These are phyloP conservation scores for Synanthedon vespiformis DNA, from an alignment of 2,888 invertebrate species.

Conservation along the genomic window DNA sequence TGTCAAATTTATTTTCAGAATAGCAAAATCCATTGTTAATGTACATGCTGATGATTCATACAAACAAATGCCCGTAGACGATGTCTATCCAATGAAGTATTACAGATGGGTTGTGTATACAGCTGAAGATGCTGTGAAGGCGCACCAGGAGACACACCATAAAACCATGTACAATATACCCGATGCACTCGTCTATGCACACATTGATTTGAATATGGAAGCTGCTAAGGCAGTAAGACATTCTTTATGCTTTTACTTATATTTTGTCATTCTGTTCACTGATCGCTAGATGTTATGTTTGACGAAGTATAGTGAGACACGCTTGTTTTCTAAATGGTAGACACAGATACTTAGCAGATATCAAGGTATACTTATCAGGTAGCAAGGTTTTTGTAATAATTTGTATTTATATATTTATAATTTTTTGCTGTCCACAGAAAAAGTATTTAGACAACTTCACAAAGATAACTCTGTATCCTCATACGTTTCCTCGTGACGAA, in stretches of 20 bases:
- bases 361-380: no score
- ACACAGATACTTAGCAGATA: no score
- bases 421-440: conserved; percentile 48
- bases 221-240: conserved; percentile 71
- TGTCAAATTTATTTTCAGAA: conserved; percentile 15
- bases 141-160: conserved; percentile 85
- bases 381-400: no score
- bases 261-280: no score
- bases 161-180: conserved; percentile 85
- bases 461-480: conserved; percentile 74
- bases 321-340: no score
- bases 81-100: conserved; percentile 74
- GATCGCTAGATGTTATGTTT: no score
- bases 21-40: conserved; percentile 40
- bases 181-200: conserved; percentile 75
- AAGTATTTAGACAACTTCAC: conserved; percentile 78
- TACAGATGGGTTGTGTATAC: conserved; percentile 71
- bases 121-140: conserved; percentile 80
- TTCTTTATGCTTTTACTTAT: no score
- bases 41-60: conserved; percentile 71
- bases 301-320: no score
- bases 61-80: conserved; percentile 58
- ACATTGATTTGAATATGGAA: conserved; percentile 85
- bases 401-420: background rate
- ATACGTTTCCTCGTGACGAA: conserved; percentile 77